Percentiles rank a stretch among this genome's conserved stretches.
These are phyloP conservation scores for Leuctra nigra DNA, from an alignment of 2,888 invertebrate species.

Conservation along the genomic window DNA sequence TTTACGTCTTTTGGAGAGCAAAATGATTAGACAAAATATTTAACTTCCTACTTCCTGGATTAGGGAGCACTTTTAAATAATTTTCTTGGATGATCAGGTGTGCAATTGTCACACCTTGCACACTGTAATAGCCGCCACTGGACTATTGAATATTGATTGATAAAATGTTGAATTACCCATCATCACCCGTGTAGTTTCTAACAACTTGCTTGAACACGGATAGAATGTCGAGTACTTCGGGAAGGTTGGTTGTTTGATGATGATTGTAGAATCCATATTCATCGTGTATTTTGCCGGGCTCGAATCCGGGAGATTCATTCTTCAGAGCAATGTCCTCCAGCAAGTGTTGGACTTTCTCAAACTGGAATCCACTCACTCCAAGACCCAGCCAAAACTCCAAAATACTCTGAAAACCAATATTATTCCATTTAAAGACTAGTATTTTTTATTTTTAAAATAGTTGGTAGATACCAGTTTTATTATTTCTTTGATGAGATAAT, in stretches of 20 bases:
- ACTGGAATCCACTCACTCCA: conserved; percentile 77
- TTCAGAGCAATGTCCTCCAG: conserved; percentile 50
- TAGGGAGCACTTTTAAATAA: no score
- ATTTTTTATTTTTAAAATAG: no score
- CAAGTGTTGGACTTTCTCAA: conserved; percentile 59
- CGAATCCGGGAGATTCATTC: conserved; percentile 43
- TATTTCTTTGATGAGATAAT: no score
- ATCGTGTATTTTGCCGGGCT: conserved; percentile 40
- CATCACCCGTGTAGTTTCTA: conserved; percentile 46
- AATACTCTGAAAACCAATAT: conserved; percentile 52
- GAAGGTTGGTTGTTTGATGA: conserved; percentile 56
- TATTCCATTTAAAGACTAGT: no score
- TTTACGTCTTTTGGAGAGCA: no score
- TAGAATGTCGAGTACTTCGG: conserved; percentile 50
- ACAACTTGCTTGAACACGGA: conserved; percentile 56
- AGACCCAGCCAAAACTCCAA: conserved; percentile 62
- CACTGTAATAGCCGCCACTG: no score
- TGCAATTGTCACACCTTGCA: no score
- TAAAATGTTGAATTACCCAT: conserved; percentile 38
- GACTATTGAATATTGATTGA: no score
- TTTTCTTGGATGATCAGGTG: no score
- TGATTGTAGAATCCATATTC: conserved; percentile 61
- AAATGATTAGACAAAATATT: no score
- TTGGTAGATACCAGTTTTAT: no score
- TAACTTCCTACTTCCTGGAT: no score